phyloP scores from a whole-genome alignment of 2,888 invertebrate species.

The Griposia aprilina region DNA sequence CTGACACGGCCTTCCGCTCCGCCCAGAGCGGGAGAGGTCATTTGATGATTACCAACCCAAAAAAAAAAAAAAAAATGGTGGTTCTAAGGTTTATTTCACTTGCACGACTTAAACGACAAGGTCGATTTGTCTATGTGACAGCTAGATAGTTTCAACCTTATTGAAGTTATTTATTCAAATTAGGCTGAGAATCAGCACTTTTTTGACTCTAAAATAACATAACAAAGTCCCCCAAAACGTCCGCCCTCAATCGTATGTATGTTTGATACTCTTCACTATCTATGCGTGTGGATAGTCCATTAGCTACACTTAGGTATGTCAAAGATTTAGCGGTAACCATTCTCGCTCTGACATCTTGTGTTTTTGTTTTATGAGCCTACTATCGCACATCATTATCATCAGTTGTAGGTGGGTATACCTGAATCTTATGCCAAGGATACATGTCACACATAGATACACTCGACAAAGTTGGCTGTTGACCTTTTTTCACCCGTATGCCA shows the following conservation, averaged over 20 bases:
- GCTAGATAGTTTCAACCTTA: too few species aligned
- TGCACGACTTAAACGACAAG: too few species aligned
- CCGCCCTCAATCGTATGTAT: background rate
- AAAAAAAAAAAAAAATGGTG: too few species aligned
- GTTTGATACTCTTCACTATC: background rate
- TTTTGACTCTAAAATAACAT: background rate
- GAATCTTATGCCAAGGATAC: background rate
- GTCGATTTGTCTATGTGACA: too few species aligned
- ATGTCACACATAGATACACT: background rate
- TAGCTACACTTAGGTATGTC: background rate
- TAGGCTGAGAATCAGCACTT: too few species aligned
- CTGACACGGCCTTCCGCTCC: too few species aligned
- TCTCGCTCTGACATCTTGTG: background rate
- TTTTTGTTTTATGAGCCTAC: background rate
- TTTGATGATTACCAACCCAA: too few species aligned
- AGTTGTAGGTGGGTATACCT: background rate
- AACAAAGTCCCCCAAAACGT: background rate
- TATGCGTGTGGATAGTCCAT: background rate
- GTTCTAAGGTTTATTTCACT: too few species aligned
- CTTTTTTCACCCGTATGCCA: background rate
- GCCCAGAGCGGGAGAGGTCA: too few species aligned
- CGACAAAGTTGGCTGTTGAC: background rate
- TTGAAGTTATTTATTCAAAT: background rate
- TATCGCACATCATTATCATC: background rate
- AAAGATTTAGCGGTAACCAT: background rate